phyloP scores from a whole-genome alignment of 1,140 invertebrate species.

The Araneus ventricosus region DNA sequence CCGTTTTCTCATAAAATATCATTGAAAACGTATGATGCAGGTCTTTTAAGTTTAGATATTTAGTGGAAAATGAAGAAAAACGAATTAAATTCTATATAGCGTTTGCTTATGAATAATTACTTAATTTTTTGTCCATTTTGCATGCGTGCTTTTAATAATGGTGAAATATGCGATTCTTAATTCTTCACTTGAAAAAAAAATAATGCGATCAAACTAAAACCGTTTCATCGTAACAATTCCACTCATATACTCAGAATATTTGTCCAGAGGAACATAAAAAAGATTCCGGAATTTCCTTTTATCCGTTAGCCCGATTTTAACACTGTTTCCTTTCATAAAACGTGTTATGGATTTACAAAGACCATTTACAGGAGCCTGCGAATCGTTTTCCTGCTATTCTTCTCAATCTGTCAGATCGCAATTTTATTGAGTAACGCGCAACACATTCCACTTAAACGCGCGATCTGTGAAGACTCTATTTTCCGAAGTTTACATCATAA shows the following conservation, averaged over 20 bases:
- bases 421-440: not conserved
- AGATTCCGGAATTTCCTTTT: not conserved
- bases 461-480: not conserved
- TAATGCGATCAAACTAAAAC: not conserved
- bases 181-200: too few relatives aligned
- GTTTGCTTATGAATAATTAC: too few relatives aligned
- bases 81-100: too few relatives aligned
- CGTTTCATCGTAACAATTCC: not conserved
- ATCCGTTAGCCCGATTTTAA: not conserved
- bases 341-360: constrained; percentile 10
- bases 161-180: too few relatives aligned
- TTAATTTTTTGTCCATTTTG: too few relatives aligned
- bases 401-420: not conserved
- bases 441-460: not conserved
- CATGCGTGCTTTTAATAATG: too few relatives aligned
- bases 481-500: not conserved
- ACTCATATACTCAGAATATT: not conserved
- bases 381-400: not conserved
- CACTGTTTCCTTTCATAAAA: not conserved
- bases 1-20: too few relatives aligned
- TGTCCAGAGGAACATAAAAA: not conserved
- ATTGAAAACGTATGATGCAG: too few relatives aligned
- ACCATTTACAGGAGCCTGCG: not conserved
- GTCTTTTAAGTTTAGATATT: too few relatives aligned
- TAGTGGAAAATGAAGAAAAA: too few relatives aligned